A percentile compares a stretch with the other conserved stretches of the same genome.
These are phyloP conservation scores for Dolichopus griseipennis DNA, from an alignment of 2,888 invertebrate genomes.

Conservation along the genomic window DNA sequence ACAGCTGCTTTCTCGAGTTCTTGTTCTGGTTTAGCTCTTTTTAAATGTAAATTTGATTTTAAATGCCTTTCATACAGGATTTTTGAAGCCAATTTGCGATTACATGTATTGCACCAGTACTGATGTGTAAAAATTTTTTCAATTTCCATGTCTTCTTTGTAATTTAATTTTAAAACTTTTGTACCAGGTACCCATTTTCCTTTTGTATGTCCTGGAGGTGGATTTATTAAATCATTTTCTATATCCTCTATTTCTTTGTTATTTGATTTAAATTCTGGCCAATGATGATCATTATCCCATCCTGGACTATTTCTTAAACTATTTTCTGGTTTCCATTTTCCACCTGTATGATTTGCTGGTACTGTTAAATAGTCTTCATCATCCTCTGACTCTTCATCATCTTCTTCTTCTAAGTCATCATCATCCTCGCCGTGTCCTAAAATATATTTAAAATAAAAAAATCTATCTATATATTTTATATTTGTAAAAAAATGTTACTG, in stretches of 20 bases:
- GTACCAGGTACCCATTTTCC: constrained; percentile 70
- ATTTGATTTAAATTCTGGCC: constrained; percentile 34
- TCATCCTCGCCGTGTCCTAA: constrained; percentile 27
- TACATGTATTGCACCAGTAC: constrained; percentile 76
- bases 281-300: constrained; percentile 46
- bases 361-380: constrained; percentile 48
- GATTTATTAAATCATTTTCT: constrained; percentile 46
- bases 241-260: constrained; percentile 38
- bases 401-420: constrained; percentile 47
- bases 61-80: constrained; percentile 68
- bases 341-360: constrained; percentile 46
- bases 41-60: constrained; percentile 62
- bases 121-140: constrained; percentile 44
- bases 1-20: constrained; percentile 56
- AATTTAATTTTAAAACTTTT: constrained; percentile 48
- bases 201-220: constrained; percentile 62
- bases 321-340: constrained; percentile 65
- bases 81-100: constrained; percentile 63
- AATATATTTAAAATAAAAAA: constrained; percentile 24
- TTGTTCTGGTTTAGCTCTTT: constrained; percentile 55
- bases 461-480: constrained; percentile 19
- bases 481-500: constrained; percentile 8
- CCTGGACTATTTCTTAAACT: constrained; percentile 40
- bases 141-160: constrained; percentile 45
- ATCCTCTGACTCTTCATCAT: constrained; percentile 43